Base-by-base conservation (phyloP, 2,113 vertebrate species). In the Gorsachius goisagi region DNA sequence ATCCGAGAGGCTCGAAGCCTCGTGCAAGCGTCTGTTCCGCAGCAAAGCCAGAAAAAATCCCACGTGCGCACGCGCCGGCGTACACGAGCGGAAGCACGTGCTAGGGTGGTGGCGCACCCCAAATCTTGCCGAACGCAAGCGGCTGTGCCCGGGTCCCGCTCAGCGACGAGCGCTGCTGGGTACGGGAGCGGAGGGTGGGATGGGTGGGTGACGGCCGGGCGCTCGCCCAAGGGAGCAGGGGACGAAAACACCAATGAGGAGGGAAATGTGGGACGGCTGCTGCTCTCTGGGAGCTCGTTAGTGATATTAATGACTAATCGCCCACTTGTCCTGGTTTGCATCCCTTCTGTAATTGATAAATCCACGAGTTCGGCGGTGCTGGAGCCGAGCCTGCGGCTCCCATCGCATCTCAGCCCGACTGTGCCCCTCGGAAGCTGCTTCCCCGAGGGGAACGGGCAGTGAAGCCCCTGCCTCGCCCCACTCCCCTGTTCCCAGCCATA, bases 31-130 rank as follows among this genome's bases (percentile, higher is more conserved):
- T 16, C 26, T 28, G 44, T 17, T 69, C 35, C 11, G 17, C 20
- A 30, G 27, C 27, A 12, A 50, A 15, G 58, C 59, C 45, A 32
- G 52, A n/a, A 27, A 59, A 19, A n/a, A 16, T 16, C 33, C 58
- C 33, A 2, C 6, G 1, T 16, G 30, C 24, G 1, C n/a, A n/a
- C n/a, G n/a, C n/a, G n/a, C n/a, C n/a, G n/a, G 5, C 0, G 4
- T 8, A 19, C 32, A 2, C 2, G 7, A 35, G 63, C 39, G 66
- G 44, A 16, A 23, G 45, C 9, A 0, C 0, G 7, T 20, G 62
- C 56, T 23, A 3, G 0, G 4, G 49, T 7, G 9, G 0, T 8
- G 33, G 68, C 6, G 6, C 26, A 9, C 37, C 84, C 84, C 60
- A 64, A 18, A 26, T 21, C 28, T 28, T 30, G 45, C 45, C 4